Conservation (phyloP, 2,888 invertebrate species). For the Tethea ocularis region DNA sequence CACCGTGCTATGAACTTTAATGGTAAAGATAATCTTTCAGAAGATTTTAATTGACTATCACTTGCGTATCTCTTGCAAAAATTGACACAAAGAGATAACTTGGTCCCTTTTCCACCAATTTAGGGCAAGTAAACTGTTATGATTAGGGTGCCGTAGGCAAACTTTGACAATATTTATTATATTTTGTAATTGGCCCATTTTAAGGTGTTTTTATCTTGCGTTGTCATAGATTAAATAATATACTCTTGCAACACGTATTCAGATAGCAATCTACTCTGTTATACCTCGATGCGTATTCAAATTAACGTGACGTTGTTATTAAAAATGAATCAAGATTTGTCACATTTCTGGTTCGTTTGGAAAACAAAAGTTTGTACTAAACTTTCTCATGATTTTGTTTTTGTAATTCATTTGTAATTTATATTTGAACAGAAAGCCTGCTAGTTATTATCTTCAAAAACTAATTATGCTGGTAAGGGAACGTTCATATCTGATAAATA, state of each 20-base stretch:
- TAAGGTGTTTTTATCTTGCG: constrained; percentile 48
- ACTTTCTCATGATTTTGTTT: background rate
- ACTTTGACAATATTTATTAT: constrained; percentile 76
- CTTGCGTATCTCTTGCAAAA: constrained; percentile 44
- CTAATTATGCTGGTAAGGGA: too few relatives aligned
- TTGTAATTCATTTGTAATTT: background rate
- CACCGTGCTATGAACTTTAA: too few relatives aligned
- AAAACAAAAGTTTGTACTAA: background rate
- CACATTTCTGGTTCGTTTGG: background rate
- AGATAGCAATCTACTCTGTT: constrained; percentile 41
- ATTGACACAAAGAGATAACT: constrained; percentile 71
- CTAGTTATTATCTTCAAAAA: background rate
- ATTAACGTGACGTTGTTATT: constrained; percentile 42
- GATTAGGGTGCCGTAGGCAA: constrained; percentile 59
- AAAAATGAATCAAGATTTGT: constrained; percentile 11
- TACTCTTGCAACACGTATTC: constrained; percentile 55
- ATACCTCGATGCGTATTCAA: constrained; percentile 45
- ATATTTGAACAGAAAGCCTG: background rate
- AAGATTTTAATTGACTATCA: background rate
- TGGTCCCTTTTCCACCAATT: constrained; percentile 65
- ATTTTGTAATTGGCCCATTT: constrained; percentile 79
- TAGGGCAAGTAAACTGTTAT: constrained; percentile 74
- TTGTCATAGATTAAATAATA: constrained; percentile 63
- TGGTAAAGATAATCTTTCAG: too few relatives aligned
- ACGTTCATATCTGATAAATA: too few relatives aligned